Conservation (phyloP, 2,797 vertebrate species). For the Esox masquinongy region DNA sequence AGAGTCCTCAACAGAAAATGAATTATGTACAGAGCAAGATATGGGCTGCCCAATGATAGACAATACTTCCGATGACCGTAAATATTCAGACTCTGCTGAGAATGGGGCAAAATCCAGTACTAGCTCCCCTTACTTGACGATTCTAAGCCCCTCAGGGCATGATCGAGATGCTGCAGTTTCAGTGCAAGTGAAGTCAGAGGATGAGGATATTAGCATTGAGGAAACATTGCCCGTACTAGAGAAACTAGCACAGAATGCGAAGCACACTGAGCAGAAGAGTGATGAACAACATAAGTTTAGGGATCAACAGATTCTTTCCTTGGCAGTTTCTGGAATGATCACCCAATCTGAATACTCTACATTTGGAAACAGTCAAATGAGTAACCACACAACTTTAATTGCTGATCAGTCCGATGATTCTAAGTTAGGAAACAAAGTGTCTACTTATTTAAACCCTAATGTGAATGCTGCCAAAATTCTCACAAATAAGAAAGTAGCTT, state of each 20-base stretch:
- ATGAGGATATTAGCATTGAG: constrained; percentile 65
- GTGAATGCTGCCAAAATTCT: constrained; percentile 2
- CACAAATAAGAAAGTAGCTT: constrained; percentile 14
- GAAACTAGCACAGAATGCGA: constrained; percentile 24
- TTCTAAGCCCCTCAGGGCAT: constrained; percentile 21
- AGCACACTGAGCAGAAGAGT: constrained; percentile 11
- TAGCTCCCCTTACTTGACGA: constrained; percentile 46
- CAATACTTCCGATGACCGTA: constrained; percentile 48
- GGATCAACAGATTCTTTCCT: constrained; percentile 9
- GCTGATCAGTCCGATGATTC: constrained; percentile 9
- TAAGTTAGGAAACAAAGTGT: constrained; percentile 14
- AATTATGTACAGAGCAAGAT: constrained; percentile 62
- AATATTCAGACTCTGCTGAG: constrained; percentile 33
- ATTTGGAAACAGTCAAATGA: constrained; percentile 17
- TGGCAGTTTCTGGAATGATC: constrained; percentile 23
- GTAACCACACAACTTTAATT: constrained; percentile 24
- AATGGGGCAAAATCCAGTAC: constrained; percentile 50
- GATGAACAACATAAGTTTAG: background rate
- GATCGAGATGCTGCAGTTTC: constrained; percentile 64
- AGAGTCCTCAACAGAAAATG: constrained; percentile 60
- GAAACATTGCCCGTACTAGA: constrained; percentile 38
- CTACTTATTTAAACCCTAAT: constrained; percentile 18
- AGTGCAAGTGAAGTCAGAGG: constrained; percentile 69
- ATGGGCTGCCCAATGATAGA: constrained; percentile 54
- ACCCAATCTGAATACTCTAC: constrained; percentile 35